phyloP scores from a whole-genome alignment of 2,888 invertebrate genomes.

The Orthosia gothica region DNA sequence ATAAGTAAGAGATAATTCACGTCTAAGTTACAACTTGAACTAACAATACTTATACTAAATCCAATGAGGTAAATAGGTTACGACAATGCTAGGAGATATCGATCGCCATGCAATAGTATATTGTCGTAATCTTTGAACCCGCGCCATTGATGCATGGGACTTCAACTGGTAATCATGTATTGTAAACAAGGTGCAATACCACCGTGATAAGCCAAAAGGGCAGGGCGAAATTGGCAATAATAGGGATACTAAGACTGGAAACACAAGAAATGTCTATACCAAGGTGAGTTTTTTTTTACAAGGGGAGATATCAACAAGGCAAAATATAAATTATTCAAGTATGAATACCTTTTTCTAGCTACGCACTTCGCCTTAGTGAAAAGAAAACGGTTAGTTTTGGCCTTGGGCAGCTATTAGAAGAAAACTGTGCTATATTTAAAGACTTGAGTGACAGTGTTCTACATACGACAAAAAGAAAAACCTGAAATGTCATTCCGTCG shows the following conservation, averaged over 20 bases:
- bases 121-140: constrained; percentile 57
- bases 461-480: constrained; percentile 18
- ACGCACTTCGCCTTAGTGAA: neutral
- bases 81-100: constrained; percentile 47
- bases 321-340: neutral
- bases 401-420: constrained; percentile 7
- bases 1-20: constrained; percentile 26
- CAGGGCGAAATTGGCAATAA: constrained; percentile 5
- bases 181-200: constrained; percentile 15
- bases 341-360: too few species aligned
- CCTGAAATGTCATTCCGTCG: constrained; percentile 24
- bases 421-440: constrained; percentile 23
- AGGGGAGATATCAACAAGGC: neutral
- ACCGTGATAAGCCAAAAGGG: constrained; percentile 23
- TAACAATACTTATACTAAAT: constrained; percentile 43
- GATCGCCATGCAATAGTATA: constrained; percentile 47
- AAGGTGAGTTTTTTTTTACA: too few species aligned
- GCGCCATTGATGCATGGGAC: constrained; percentile 26
- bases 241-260: neutral
- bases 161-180: constrained; percentile 42
- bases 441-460: constrained; percentile 24
- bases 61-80: constrained; percentile 58
- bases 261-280: neutral
- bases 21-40: constrained; percentile 38
- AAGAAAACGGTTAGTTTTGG: neutral